Evolutionary conservation across 2,113 vertebrate genomes (phyloP), one percentile per base, ranked within the genome.

Genomic region (Asarcornis scutulata): DNA sequence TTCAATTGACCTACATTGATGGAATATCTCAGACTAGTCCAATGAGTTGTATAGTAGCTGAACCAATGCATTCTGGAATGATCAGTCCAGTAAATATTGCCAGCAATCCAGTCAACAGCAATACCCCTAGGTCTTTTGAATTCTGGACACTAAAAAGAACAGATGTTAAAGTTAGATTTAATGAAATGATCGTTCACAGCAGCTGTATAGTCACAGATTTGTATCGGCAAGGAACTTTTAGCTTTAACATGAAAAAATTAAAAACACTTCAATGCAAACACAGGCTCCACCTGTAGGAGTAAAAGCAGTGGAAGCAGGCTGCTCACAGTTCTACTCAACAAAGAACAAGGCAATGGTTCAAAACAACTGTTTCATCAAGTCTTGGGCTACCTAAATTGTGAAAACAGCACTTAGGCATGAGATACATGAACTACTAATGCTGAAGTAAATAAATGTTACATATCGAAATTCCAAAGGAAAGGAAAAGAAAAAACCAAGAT

Each of bases 11-110:
- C 99, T 60, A 99, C 99, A 2, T 99, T 99, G 97, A 99, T 98
- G 81, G 99, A 99, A 80, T 99, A 99, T 93, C 99, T 98, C 96
- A 99, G 98, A 88, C 99, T 99, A 52, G 99, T 99, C 99, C 99
- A 99, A 86, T 99, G 99, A 32, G 99, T 99, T n/a, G 99, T 99
- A 86, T 99, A 99, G 97, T 99, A 99, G 97, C 99, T 99, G 97
- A 99, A 99, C 99, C 99, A 99, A 78, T 99, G 99, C 99, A 99
- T 99, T 93, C 99, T 98, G 46, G 99, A 99, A 91, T 99, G 99
- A 96, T 99, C 99, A 6, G 99, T 99, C 99, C 99, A 99, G 83
- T 99, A 99, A 97, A 99, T 95, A 95, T 99, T 99, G 78, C 99
- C 99, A 91, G 99, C 98, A 93, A 99, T 98, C 99, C 99, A 99